Base-by-base conservation (phyloP, 2,797 vertebrate genomes). In the Yasuhikotakia modesta region DNA sequence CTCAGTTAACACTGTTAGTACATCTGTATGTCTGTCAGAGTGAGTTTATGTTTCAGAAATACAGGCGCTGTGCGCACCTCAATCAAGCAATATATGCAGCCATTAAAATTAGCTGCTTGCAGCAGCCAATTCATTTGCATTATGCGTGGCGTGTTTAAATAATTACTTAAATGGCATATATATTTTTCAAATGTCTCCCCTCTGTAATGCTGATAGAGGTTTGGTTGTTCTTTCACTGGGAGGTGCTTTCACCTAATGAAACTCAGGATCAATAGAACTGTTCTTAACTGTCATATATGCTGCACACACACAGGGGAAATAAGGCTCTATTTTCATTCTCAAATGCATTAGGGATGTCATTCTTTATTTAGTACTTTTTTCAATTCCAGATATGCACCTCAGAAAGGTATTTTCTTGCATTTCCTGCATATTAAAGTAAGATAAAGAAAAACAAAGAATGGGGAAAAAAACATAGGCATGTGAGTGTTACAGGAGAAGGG, bases 291-390 rank as follows among this genome's bases (percentile, higher is more conserved):
- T 88, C 88, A 91, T 90, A 91, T 90, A 91, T 88, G 89, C 88
- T 88, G 81, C 86, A 90, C 85, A 87, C 88, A 90, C 92, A 91
- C 92, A 87, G 88, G 90, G 90, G 89, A 92, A 92, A 92, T 93
- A 91, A 92, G 89, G 88, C 80, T 90, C 89, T 89, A 90, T 91
- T 91, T 92, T 91, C 90, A 88, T 88, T 87, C 87, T 91, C 88
- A 91, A 90, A 92, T 92, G 89, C 91, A 91, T 91, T 91, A 92
- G 91, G 88, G 87, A 92, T 91, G 90, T 88, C 89, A 89, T 92
- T 92, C 89, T 90, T 91, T 92, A 92, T 92, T 92, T 90, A 92
- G 91, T 88, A 88, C 86, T 86, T 85, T 84, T 85, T 90, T 91
- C 88, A 89, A 85, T 89, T 89, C 85, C 45, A 79, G 81, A 82